Evolutionary conservation across 2,888 invertebrate genomes (phyloP).

Genomic region (Marronus borbonicus): DNA sequence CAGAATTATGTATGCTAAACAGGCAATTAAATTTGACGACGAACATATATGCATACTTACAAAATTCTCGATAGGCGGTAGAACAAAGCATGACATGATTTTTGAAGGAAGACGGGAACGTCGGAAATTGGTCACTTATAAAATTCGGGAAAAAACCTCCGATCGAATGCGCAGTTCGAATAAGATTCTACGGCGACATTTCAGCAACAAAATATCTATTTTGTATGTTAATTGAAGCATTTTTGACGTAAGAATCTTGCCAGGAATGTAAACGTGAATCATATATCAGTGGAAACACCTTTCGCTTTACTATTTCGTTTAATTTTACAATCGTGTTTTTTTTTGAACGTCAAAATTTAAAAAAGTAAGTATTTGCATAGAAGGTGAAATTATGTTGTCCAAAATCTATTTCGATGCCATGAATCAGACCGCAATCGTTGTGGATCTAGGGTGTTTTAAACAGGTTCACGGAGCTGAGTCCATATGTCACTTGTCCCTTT

Average conservation of each 20-base stretch:
- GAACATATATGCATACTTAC: not conserved
- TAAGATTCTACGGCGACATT: not conserved
- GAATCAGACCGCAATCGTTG: no score
- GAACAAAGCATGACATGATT: not conserved
- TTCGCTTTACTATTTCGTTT: not conserved
- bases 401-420: no score
- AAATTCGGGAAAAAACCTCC: not conserved
- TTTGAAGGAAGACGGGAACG: not conserved
- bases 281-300: not conserved
- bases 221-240: not conserved
- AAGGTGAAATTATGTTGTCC: no score
- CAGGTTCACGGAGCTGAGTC: no score
- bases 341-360: no score
- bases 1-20: not conserved
- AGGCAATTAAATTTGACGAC: not conserved
- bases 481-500: no score
- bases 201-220: not conserved
- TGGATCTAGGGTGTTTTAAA: no score
- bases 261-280: constrained; percentile 3
- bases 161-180: not conserved
- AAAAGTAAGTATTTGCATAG: no score
- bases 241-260: constrained; percentile 2
- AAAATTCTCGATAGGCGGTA: not conserved
- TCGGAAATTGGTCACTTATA: not conserved
- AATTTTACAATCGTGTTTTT: not conserved